Evolutionary conservation across 2,797 vertebrate genomes (phyloP).

Genomic region (Pempheris klunzingeri): DNA sequence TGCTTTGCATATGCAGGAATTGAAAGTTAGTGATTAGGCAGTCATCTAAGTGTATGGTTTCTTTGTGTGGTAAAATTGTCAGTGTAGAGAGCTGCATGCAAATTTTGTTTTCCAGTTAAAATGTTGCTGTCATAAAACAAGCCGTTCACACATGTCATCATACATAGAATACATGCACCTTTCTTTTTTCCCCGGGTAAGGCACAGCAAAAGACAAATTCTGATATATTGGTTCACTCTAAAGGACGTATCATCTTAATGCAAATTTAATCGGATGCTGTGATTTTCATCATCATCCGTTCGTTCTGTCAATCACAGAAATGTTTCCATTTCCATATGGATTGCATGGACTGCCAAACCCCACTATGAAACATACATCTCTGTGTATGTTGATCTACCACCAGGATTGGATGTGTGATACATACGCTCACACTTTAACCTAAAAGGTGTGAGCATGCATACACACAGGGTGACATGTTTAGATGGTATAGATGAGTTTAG

Average conservation of each 20-base stretch:
- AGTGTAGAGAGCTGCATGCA: neutral
- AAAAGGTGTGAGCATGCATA: constrained; percentile 1
- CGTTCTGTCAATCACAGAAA: constrained; percentile 1
- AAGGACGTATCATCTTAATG: constrained; percentile 27
- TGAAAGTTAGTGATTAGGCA: constrained; percentile 36
- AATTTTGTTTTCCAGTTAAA: neutral
- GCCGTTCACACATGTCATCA: constrained; percentile 26
- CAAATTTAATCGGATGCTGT: constrained; percentile 46
- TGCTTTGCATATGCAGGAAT: constrained; percentile 27
- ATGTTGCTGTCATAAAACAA: neutral
- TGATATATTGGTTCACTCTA: constrained; percentile 11
- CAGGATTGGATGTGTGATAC: neutral
- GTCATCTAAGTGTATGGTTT: constrained; percentile 23
- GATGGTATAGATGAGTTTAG: neutral
- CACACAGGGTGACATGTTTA: neutral
- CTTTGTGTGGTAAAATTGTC: constrained; percentile 1
- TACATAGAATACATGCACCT: too few relatives aligned
- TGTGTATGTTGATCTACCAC: neutral
- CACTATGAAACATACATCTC: neutral
- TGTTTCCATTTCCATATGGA: constrained; percentile 8
- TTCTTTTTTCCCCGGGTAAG: neutral
- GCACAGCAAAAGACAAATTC: constrained; percentile 14
- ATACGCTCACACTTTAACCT: neutral
- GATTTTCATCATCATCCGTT: constrained; percentile 16
- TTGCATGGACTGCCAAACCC: neutral